Evolutionary conservation across 2,797 vertebrate genomes (phyloP).

Genomic region (Anguilla obscura): DNA sequence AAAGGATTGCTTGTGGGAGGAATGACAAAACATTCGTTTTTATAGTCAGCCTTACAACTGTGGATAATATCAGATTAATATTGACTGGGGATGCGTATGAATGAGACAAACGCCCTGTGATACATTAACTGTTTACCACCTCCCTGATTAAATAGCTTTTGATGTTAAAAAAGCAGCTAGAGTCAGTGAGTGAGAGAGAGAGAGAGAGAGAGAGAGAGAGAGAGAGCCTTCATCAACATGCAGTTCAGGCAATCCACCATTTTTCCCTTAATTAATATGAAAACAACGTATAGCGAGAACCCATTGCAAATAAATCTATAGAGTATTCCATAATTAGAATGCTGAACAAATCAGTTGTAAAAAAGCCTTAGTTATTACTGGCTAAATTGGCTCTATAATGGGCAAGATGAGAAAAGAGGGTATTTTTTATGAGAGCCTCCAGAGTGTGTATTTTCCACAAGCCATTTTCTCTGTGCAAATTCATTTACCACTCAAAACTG

Average conservation of each 20-base stretch:
- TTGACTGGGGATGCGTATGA: neutral
- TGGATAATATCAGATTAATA: neutral
- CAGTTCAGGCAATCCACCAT: slow-evolving; percentile 36
- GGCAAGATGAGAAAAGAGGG: slow-evolving; percentile 24
- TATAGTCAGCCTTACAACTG: neutral
- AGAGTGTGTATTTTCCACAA: slow-evolving; percentile 16
- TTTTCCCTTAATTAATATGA: slow-evolving; percentile 49
- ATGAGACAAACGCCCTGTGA: neutral
- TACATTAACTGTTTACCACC: neutral
- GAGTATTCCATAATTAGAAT: slow-evolving; percentile 52
- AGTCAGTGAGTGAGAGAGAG: slow-evolving; percentile 17
- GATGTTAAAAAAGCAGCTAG: slow-evolving; percentile 15
- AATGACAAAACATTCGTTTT: neutral
- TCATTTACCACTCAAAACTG: neutral
- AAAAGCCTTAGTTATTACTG: slow-evolving; percentile 56
- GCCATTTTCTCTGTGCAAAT: neutral
- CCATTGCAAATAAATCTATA: slow-evolving; percentile 48
- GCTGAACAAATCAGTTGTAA: slow-evolving; percentile 43
- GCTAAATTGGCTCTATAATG: slow-evolving; percentile 60
- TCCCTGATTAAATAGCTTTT: slow-evolving; percentile 20
- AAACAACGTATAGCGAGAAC: slow-evolving; percentile 41
- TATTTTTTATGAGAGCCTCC: neutral
- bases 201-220: slow-evolving; percentile 17
- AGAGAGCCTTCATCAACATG: slow-evolving; percentile 36
- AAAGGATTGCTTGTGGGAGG: neutral